These are phyloP conservation scores for Hypsopygia costalis DNA, from an alignment of 2,888 invertebrate species.

Conservation along the genomic window DNA sequence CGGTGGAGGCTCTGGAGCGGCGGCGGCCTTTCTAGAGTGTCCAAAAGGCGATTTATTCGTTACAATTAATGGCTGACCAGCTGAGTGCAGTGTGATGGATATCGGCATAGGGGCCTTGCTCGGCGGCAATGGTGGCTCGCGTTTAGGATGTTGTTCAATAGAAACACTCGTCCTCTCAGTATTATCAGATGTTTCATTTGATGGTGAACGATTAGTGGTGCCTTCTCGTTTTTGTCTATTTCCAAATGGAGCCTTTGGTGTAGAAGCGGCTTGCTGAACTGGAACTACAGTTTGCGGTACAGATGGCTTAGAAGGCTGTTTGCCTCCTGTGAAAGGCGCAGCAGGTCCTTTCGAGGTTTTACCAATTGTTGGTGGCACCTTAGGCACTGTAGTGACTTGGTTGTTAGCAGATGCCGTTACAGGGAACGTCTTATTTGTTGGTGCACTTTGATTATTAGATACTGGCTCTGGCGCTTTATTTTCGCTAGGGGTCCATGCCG, in stretches of 20 bases:
- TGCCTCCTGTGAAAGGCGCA: constrained; percentile 68
- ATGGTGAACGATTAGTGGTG: constrained; percentile 56
- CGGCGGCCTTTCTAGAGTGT: constrained; percentile 56
- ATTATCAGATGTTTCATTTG: constrained; percentile 48
- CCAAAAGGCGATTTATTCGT: constrained; percentile 70
- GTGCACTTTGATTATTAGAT: constrained; percentile 24
- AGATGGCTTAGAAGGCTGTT: constrained; percentile 63
- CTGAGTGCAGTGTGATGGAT: constrained; percentile 68
- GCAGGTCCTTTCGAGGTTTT: constrained; percentile 64
- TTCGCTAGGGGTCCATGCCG: constrained; percentile 52
- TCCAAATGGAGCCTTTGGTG: constrained; percentile 69
- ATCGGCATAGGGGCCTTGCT: constrained; percentile 74
- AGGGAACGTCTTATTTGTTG: constrained; percentile 47
- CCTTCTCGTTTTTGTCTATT: constrained; percentile 71
- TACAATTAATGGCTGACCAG: constrained; percentile 70
- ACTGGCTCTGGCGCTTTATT: constrained; percentile 34
- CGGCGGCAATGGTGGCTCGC: constrained; percentile 60
- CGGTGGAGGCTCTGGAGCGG: constrained; percentile 51
- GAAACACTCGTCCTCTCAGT: constrained; percentile 33
- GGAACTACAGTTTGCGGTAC: constrained; percentile 68
- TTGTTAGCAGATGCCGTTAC: constrained; percentile 35
- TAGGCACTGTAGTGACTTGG: constrained; percentile 40
- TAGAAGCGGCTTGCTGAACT: constrained; percentile 63
- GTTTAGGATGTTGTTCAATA: constrained; percentile 55
- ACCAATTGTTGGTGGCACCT: constrained; percentile 44